Conservation (phyloP, 2,888 invertebrate genomes). For the Margaritifera margaritifera region DNA sequence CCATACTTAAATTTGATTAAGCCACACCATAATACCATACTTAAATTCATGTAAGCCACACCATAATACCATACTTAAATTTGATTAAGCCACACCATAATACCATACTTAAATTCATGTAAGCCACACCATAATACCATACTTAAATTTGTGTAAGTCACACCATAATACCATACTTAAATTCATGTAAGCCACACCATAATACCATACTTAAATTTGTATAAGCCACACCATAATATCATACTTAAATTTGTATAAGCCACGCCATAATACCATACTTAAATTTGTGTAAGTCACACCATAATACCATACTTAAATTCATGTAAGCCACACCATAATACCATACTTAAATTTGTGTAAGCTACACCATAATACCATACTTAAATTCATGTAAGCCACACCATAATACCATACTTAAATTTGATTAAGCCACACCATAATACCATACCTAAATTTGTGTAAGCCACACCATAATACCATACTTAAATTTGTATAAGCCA, state of each 20-base stretch:
- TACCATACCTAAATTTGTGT: conserved; percentile 16
- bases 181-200: background rate
- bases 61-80: conserved; percentile 18
- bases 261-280: conserved; percentile 16
- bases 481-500: background rate
- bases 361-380: conserved; percentile 14
- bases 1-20: conserved; percentile 11
- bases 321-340: conserved; percentile 2
- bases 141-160: background rate
- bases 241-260: background rate
- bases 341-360: conserved; percentile 12
- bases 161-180: conserved; percentile 18
- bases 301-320: conserved; percentile 18
- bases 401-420: conserved; percentile 18
- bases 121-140: conserved; percentile 14
- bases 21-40: conserved; percentile 14
- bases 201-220: conserved; percentile 18
- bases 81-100: background rate
- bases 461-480: conserved; percentile 14
- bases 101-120: conserved; percentile 15
- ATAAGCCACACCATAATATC: background rate
- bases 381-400: background rate
- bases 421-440: background rate
- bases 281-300: background rate
- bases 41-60: background rate